These are phyloP conservation scores for Zaprionus davidi DNA, from an alignment of 1,140 invertebrate genomes.

Conservation along the genomic window DNA sequence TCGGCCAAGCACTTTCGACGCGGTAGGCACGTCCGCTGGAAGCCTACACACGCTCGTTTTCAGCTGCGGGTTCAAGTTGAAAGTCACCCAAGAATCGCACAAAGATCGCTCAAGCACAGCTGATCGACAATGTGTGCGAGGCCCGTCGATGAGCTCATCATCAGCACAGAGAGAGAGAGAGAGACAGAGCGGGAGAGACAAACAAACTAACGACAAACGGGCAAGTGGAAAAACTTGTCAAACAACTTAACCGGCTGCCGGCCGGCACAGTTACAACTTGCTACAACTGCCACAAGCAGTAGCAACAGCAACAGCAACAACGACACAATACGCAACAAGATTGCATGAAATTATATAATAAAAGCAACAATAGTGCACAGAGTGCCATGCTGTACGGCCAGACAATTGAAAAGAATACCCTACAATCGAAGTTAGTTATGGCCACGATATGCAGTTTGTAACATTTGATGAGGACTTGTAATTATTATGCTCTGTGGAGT, in stretches of 20 bases:
- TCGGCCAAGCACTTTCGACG: slow-evolving; percentile 14
- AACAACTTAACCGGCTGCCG: slow-evolving; percentile 73
- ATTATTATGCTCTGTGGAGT: too few relatives aligned
- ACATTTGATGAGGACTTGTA: neutral
- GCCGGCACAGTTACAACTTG: slow-evolving; percentile 67
- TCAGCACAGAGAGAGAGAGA: slow-evolving; percentile 21
- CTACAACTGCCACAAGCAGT: slow-evolving; percentile 44
- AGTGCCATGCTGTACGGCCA: slow-evolving; percentile 22
- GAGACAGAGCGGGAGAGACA: neutral
- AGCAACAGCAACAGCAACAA: slow-evolving; percentile 20
- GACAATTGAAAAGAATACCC: slow-evolving; percentile 37
- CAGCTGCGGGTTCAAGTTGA: slow-evolving; percentile 44
- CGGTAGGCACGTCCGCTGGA: slow-evolving; percentile 34
- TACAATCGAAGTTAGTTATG: neutral
- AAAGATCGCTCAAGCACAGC: slow-evolving; percentile 44
- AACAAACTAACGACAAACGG: slow-evolving; percentile 17
- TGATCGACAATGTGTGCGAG: slow-evolving; percentile 50
- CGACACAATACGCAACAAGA: slow-evolving; percentile 25
- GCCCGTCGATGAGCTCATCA: slow-evolving; percentile 57
- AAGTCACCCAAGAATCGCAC: slow-evolving; percentile 44
- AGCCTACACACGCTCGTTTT: slow-evolving; percentile 32
- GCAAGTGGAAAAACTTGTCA: slow-evolving; percentile 75
- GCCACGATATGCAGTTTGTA: neutral
- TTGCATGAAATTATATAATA: slow-evolving; percentile 73
- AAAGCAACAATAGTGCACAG: slow-evolving; percentile 39